Percentiles rank a stretch among this genome's conserved stretches.
Evolutionary conservation across 1,140 invertebrate species (phyloP).

Genomic region (Camponotus pennsylvanicus): DNA sequence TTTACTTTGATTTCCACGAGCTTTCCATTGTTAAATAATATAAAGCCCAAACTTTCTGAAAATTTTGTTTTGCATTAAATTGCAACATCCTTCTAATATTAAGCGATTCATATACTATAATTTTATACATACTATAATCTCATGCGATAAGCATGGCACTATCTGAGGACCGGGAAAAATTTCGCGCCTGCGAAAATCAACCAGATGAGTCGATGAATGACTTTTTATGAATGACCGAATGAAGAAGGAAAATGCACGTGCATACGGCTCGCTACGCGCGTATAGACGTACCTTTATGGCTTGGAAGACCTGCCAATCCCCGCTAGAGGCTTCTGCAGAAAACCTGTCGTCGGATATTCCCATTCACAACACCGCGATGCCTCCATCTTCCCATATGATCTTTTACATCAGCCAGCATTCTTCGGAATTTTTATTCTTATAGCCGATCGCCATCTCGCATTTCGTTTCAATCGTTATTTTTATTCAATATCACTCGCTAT

Average conservation of each 20-base stretch:
- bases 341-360: constrained; percentile 83
- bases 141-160: neutral
- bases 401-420: constrained; percentile 29
- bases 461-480: neutral
- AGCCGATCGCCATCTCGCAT: neutral
- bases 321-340: constrained; percentile 83
- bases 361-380: constrained; percentile 83
- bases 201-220: constrained; percentile 66
- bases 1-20: neutral
- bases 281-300: constrained; percentile 84
- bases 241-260: constrained; percentile 77
- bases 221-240: constrained; percentile 82
- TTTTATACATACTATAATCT: neutral
- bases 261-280: constrained; percentile 70
- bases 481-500: neutral
- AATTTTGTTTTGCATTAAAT: neutral
- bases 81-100: neutral
- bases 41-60: neutral
- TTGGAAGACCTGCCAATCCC: constrained; percentile 83
- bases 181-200: neutral
- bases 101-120: neutral
- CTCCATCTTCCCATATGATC: constrained; percentile 81
- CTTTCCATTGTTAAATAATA: neutral
- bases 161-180: neutral
- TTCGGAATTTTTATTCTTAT: neutral